phyloP scores from a whole-genome alignment of 1,140 invertebrate species.

The Melanaphis sacchari region DNA sequence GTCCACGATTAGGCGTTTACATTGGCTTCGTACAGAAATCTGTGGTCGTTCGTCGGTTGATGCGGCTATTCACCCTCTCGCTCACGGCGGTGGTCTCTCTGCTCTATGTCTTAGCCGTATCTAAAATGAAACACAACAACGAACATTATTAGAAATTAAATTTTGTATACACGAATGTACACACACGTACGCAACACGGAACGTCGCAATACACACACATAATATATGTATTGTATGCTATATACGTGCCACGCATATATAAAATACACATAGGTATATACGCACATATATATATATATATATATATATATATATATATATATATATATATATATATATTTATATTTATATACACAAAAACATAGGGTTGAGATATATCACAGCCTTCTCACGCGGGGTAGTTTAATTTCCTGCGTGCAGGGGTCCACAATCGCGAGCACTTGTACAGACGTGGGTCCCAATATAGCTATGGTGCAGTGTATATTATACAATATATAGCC shows the following conservation, averaged over 20 bases:
- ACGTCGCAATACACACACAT: neutral
- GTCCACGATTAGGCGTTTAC: conserved; percentile 56
- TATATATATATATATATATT: too few species aligned
- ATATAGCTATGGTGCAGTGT: neutral
- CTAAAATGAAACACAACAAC: conserved; percentile 7
- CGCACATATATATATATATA: too few species aligned
- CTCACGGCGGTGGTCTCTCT: neutral
- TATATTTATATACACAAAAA: too few species aligned
- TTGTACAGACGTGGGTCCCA: too few species aligned
- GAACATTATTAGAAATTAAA: neutral
- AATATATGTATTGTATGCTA: neutral
- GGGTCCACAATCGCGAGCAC: conserved; percentile 38
- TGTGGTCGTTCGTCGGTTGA: neutral
- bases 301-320: too few species aligned
- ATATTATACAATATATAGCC: neutral
- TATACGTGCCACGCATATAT: neutral
- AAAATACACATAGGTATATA: too few species aligned
- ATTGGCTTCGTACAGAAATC: conserved; percentile 51
- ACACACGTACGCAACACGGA: neutral
- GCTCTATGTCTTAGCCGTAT: conserved; percentile 36
- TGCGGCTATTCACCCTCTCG: neutral
- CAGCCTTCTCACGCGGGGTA: neutral
- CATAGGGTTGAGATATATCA: neutral
- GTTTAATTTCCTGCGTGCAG: conserved; percentile 50
- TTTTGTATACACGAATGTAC: neutral